phyloP scores from a whole-genome alignment of 2,113 vertebrate genomes.

The Thermophis baileyi region DNA sequence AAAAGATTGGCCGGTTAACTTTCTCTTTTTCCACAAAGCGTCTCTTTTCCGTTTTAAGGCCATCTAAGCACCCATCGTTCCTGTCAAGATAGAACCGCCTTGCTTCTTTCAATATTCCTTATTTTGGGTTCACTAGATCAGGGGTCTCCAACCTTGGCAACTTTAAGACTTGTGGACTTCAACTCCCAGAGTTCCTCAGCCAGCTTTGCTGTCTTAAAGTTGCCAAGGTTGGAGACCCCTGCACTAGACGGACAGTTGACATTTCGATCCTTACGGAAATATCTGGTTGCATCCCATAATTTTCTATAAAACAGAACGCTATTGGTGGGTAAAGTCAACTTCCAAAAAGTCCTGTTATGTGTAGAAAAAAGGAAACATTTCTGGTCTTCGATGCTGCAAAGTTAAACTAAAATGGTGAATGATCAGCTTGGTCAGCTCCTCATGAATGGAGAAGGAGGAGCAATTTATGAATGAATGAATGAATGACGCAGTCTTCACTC shows the following conservation, averaged over 20 bases:
- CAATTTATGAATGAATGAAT: background rate
- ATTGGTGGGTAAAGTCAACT: background rate
- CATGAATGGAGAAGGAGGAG: background rate
- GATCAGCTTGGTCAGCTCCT: background rate
- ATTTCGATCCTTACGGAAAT: background rate
- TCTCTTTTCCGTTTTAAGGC: background rate
- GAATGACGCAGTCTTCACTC: conserved; percentile 16
- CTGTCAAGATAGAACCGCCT: no score
- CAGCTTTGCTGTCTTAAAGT: no score
- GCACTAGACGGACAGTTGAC: no score
- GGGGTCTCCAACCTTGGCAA: no score
- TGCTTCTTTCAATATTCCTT: no score
- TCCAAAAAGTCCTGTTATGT: background rate
- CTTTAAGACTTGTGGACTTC: no score
- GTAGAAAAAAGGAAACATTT: background rate
- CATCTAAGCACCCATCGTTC: background rate
- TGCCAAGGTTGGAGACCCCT: no score
- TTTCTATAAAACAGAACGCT: background rate
- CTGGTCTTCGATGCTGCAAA: background rate
- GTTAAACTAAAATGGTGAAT: background rate
- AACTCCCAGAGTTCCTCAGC: no score
- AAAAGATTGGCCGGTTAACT: background rate
- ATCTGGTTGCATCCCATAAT: background rate
- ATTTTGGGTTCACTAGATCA: no score
- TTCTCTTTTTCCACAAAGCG: background rate